A percentile compares a stretch with the other conserved stretches of the same genome.
Evolutionary conservation across 2,797 vertebrate species (phyloP).

Genomic region (Glossophaga mutica): DNA sequence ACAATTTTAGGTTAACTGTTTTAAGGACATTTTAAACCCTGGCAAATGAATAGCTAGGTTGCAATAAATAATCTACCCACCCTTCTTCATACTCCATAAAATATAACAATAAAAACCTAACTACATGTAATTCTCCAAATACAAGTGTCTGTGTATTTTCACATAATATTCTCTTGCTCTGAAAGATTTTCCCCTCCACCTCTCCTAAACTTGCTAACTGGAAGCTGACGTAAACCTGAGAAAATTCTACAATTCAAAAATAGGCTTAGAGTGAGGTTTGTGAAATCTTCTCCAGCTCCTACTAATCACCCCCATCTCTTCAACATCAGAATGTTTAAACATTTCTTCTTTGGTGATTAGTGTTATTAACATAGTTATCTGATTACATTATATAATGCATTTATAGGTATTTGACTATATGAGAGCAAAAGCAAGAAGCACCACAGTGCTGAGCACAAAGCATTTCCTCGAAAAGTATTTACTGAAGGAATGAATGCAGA

Average conservation of each 20-base stretch:
- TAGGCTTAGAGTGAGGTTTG: background rate
- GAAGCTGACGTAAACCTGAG: background rate
- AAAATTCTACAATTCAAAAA: background rate
- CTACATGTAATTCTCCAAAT: background rate
- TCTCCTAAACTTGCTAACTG: background rate
- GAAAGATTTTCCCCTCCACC: background rate
- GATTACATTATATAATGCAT: background rate
- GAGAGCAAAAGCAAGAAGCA: background rate
- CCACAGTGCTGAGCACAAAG: background rate
- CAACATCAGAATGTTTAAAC: background rate
- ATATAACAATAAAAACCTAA: background rate
- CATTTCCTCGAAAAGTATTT: background rate
- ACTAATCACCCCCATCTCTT: background rate
- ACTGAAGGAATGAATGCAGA: background rate
- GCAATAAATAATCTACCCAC: background rate
- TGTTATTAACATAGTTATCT: background rate
- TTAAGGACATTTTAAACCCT: background rate
- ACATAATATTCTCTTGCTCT: background rate
- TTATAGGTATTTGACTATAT: background rate
- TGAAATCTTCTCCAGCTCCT: background rate
- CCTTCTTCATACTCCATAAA: background rate
- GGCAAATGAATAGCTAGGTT: background rate
- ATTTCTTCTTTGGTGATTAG: background rate
- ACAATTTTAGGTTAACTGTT: slow-evolving; percentile 47
- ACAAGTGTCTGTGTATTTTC: background rate